Evolutionary conservation across 2,113 vertebrate species (phyloP), one percentile per base, ranked within the genome.

Genomic region (Notothenia coriiceps): DNA sequence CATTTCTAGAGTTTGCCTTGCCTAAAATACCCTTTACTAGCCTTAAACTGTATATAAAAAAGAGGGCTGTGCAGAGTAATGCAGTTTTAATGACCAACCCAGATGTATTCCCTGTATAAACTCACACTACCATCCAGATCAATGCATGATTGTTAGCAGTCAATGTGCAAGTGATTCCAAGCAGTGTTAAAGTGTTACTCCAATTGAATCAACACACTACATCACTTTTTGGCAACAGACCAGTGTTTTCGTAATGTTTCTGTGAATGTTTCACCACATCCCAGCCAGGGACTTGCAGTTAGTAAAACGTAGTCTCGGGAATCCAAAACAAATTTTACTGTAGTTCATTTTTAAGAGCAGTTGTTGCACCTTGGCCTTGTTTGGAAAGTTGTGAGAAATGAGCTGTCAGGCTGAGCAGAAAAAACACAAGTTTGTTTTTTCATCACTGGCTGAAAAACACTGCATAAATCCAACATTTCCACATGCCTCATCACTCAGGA

Each of bases 301-400:
- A 2, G 54, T 59, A 5, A 74, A 57, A 46, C 6, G 51, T 25
- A 12, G 22, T n/a, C 77, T 56, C n/a, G 10, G 56, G 29, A 47
- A 40, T 51, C 44, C n/a, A 22, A 13, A 46, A 29, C 71, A 55
- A 43, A 50, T 85, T 46, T 47, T 29, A 20, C 49, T 65, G 18
- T 57, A n/a, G 25, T 40, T 40, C 10, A 7, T 66, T n/a, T 55
- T 35, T 18, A 29, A 25, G 57, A 62, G 47, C 60, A 67, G 64
- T 17, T 60, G 46, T 63, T 43, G 57, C 68, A 11, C 49, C 43
- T 46, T 40, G 55, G 22, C 68, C 54, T 49, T 33, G 33, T 56
- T 29, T 55, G 35, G 54, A 43, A 55, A 64, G 67, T 47, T 76
- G 17, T 69, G 66, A 85, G n/a, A 22, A 60, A 72, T 44, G 68